Evolutionary conservation across 2,113 vertebrate species (phyloP).

Genomic region (Dasypus novemcinctus): DNA sequence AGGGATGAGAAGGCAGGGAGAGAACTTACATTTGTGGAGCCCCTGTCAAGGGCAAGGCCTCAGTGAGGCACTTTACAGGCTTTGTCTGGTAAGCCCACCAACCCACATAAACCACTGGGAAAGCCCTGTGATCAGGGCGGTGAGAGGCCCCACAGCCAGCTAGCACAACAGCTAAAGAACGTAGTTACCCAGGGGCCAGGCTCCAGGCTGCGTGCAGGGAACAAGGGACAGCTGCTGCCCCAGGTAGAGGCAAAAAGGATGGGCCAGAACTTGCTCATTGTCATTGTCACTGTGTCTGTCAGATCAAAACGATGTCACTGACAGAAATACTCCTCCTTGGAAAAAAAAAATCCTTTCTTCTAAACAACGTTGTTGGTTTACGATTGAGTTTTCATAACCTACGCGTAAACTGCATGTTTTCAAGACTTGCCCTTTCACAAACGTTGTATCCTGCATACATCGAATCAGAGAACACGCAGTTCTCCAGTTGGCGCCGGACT

Average conservation of each 20-base stretch:
- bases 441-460: neutral
- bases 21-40: fast-evolving
- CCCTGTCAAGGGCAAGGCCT: neutral
- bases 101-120: fast-evolving
- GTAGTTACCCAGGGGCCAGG: too few relatives aligned
- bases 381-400: neutral
- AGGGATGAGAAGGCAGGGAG: too few relatives aligned
- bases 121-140: neutral
- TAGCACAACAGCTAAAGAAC: fast-evolving
- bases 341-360: neutral
- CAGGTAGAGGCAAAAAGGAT: neutral
- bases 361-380: neutral
- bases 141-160: fast-evolving
- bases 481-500: neutral
- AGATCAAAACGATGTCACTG: neutral
- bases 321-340: neutral
- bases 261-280: neutral
- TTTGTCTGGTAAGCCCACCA: neutral
- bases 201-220: neutral
- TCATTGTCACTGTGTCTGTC: neutral
- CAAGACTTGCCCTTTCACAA: neutral
- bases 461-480: neutral
- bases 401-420: neutral
- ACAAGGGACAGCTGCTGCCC: neutral
- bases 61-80: neutral